phyloP scores from a whole-genome alignment of 2,888 invertebrate species.

The Lasius platythorax region DNA sequence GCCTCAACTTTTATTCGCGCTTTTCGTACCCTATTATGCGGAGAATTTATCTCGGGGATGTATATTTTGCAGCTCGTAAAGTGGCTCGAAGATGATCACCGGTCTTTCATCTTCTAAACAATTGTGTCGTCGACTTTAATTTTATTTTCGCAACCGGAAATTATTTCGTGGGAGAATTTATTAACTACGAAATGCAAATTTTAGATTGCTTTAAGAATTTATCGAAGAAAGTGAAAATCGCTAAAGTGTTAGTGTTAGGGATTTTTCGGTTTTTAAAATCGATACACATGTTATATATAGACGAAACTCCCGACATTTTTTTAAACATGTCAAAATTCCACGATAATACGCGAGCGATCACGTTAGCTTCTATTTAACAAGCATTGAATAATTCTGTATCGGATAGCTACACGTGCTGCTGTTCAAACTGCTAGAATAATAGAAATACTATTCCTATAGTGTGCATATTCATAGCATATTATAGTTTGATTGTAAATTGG shows the following conservation, averaged over 20 bases:
- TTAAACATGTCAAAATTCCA: slow-evolving; percentile 22
- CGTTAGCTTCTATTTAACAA: no score
- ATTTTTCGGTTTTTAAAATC: no score
- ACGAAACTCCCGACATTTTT: background rate
- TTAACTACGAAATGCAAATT: background rate
- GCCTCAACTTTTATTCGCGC: no score
- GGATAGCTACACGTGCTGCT: background rate
- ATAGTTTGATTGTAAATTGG: slow-evolving; percentile 38
- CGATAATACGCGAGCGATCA: background rate
- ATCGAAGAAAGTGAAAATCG: background rate
- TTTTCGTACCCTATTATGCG: no score
- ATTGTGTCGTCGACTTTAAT: background rate
- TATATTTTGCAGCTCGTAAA: no score
- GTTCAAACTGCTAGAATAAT: slow-evolving; percentile 26
- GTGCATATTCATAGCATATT: slow-evolving; percentile 41
- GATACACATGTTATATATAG: no score
- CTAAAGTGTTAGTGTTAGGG: background rate
- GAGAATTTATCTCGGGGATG: no score
- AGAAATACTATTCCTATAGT: slow-evolving; percentile 20
- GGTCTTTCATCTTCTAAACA: no score
- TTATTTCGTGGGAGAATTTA: background rate
- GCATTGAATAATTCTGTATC: no score
- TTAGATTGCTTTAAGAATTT: background rate
- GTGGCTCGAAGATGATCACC: no score
- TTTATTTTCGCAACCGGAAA: background rate